Percentiles rank a stretch among this genome's conserved stretches.
Evolutionary conservation across 2,888 invertebrate species (phyloP).

Genomic region (Petrolisthes manimaculis): DNA sequence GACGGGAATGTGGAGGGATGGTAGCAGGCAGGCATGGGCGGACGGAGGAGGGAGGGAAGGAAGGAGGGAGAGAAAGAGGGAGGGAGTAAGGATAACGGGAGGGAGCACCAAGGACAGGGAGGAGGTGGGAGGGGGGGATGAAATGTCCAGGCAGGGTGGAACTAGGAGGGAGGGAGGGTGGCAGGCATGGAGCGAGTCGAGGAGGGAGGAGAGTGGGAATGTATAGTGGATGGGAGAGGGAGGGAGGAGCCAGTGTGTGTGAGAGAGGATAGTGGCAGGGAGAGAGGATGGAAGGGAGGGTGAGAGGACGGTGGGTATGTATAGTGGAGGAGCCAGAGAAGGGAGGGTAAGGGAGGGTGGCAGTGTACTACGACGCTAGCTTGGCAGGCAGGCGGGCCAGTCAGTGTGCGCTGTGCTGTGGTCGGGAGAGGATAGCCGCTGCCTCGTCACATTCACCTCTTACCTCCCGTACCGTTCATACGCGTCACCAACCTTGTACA

Average conservation of each 20-base stretch:
- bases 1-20: not conserved
- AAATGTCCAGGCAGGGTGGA: too few relatives aligned
- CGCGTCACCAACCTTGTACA: too few relatives aligned
- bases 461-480: not conserved
- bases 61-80: not conserved
- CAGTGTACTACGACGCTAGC: conserved; percentile 42
- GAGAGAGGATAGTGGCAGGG: not conserved
- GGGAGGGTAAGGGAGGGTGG: conserved; percentile 4
- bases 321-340: not conserved
- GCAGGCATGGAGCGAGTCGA: not conserved
- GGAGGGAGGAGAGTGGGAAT: not conserved
- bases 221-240: not conserved
- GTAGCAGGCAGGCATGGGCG: too few relatives aligned
- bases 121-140: not conserved
- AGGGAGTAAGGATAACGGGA: not conserved
- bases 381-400: not conserved
- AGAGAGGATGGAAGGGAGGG: not conserved
- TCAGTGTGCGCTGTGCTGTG: conserved; percentile 10
- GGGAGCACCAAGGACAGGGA: not conserved
- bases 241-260: not conserved
- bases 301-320: not conserved
- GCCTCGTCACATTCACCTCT: not conserved
- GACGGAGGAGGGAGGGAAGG: not conserved
- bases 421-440: not conserved
- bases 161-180: too few relatives aligned